Evolutionary conservation across 2,797 vertebrate species (phyloP), one percentile per base, ranked within the genome.

Genomic region (Tauraco hartlaubi): DNA sequence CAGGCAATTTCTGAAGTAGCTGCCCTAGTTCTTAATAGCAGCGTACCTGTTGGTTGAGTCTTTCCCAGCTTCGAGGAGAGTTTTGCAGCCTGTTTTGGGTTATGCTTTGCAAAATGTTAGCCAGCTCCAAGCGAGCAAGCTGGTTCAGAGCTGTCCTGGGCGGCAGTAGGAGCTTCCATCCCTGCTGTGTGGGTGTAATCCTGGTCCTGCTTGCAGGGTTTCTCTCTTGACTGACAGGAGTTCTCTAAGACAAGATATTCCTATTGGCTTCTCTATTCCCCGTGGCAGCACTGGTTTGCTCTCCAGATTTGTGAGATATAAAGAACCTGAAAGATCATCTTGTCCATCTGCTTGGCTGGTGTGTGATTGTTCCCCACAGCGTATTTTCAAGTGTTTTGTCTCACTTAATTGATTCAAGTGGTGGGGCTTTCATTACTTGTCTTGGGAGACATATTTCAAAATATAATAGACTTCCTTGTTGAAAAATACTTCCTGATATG

Each of bases 161-260:
- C 5, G 18, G 7, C 35, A 21, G 17, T 8, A 41, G 20, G 46
- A 46, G 9, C 39, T 16, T 13, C 51, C 15, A 1, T 33, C 1
- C 0, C 14, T 41, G 37, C 20, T 54, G 37, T 0, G 1, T 2
- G 4, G 41, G 15, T 0, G 1, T 15, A 41, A 12, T 37, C 17
- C 28, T 68, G 21, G 31, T 59, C 71, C 55, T 2, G 0, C 15
- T n/a, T 5, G 12, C 11, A 55, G 19, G 25, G 23, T 16, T 88
- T 66, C 28, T 71, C 31, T 76, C 37, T 43, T 55, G 35, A 11
- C 19, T 84, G n/a, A 41, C 0, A 0, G 61, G 35, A 61, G 12
- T 10, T n/a, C 26, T 81, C 22, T 9, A 77, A 51, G 18, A 23
- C 8, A 52, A 15, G 35, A 5, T 17, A 4, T 20, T 21, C 28